Conservation (phyloP, 2,113 vertebrate species). For the Thinocorus orbignyianus region DNA sequence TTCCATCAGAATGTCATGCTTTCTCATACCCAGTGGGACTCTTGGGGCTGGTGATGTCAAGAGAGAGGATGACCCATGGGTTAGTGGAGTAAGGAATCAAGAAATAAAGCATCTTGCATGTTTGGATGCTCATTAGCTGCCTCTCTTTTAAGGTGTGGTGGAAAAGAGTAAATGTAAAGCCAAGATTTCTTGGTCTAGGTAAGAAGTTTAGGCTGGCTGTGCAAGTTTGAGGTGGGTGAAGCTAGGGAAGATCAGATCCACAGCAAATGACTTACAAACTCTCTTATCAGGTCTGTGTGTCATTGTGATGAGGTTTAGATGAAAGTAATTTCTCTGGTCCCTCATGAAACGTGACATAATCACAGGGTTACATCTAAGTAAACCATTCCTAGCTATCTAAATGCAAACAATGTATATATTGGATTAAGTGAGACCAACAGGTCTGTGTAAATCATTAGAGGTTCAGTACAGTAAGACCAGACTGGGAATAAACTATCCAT, state of each 20-base stretch:
- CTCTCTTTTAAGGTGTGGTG: neutral
- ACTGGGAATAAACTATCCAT: neutral
- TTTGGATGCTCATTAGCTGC: neutral
- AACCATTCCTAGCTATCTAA: neutral
- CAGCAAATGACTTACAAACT: neutral
- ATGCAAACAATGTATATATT: neutral
- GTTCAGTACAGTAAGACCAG: neutral
- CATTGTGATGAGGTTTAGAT: neutral
- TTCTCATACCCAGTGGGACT: neutral
- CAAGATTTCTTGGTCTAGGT: rapidly evolving
- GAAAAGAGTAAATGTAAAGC: neutral
- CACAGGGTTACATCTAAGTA: neutral
- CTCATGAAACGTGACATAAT: neutral
- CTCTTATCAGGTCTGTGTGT: neutral
- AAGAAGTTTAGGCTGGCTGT: neutral
- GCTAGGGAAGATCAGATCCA: neutral
- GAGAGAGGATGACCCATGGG: neutral
- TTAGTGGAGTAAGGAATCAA: neutral
- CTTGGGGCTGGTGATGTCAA: neutral
- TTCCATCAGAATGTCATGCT: neutral
- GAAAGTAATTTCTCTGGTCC: neutral
- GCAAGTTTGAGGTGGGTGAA: neutral
- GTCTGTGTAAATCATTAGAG: neutral
- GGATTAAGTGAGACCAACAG: neutral
- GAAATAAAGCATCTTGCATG: neutral